These are phyloP conservation scores for Catharus fuscescens DNA, from an alignment of 2,113 vertebrate species.

Conservation along the genomic window DNA sequence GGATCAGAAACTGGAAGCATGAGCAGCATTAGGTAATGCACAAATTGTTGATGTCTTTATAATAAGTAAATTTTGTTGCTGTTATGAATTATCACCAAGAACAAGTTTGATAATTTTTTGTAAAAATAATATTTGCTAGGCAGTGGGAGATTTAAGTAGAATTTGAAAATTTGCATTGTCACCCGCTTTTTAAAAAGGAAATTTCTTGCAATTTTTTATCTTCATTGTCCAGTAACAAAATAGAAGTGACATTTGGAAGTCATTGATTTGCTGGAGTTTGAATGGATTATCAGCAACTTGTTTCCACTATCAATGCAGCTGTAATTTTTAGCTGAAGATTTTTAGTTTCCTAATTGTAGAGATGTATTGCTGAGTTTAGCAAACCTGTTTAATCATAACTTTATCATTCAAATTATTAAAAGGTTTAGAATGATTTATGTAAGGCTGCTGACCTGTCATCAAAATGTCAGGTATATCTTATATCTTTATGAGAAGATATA, in stretches of 20 bases:
- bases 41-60: neutral
- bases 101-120: neutral
- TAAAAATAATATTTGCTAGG: neutral
- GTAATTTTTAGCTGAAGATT: neutral
- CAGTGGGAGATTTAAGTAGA: neutral
- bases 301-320: neutral
- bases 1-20: slow-evolving; percentile 96
- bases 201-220: neutral
- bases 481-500: neutral
- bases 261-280: neutral
- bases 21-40: slow-evolving; percentile 94
- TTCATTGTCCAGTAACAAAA: neutral
- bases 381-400: neutral
- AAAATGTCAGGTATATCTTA: neutral
- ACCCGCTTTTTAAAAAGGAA: neutral
- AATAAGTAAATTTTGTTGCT: neutral
- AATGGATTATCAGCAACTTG: neutral
- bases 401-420: neutral
- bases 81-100: neutral
- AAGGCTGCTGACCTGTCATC: neutral
- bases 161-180: neutral
- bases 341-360: neutral
- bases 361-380: neutral
- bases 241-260: neutral
- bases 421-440: neutral